A percentile compares a stretch with the other conserved stretches of the same genome.
These are phyloP conservation scores for Sylvia atricapilla DNA, from an alignment of 2,113 vertebrate species.

Conservation along the genomic window DNA sequence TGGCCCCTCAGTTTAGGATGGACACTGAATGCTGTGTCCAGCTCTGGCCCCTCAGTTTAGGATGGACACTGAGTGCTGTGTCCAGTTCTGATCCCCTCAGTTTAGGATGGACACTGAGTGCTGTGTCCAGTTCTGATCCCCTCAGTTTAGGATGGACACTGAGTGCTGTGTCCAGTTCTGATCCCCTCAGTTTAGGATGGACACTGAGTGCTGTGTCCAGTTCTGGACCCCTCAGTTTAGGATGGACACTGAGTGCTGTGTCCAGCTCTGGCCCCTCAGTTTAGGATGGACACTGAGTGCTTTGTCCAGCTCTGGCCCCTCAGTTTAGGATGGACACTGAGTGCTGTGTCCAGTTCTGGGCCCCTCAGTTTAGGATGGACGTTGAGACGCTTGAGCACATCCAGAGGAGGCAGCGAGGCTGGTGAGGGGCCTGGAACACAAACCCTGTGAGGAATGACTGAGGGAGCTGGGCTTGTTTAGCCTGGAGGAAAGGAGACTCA, in stretches of 20 bases:
- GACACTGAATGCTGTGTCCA: too few relatives aligned
- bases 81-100: too few relatives aligned
- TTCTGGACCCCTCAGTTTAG: too few relatives aligned
- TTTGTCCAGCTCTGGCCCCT: too few relatives aligned
- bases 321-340: neutral
- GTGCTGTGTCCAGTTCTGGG: too few relatives aligned
- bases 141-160: neutral
- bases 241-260: neutral
- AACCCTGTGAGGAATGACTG: neutral
- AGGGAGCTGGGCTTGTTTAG: neutral
- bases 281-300: neutral
- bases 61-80: too few relatives aligned
- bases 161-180: too few relatives aligned
- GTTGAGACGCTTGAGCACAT: fast-evolving
- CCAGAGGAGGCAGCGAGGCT: neutral
- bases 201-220: too few relatives aligned
- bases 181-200: neutral
- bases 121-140: neutral
- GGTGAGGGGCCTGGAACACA: neutral
- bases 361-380: too few relatives aligned
- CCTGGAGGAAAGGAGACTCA: neutral
- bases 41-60: neutral
- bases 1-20: neutral
- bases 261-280: neutral
- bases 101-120: neutral